Evolutionary conservation across 2,113 vertebrate genomes (phyloP).

Genomic region (Cavia porcellus): DNA sequence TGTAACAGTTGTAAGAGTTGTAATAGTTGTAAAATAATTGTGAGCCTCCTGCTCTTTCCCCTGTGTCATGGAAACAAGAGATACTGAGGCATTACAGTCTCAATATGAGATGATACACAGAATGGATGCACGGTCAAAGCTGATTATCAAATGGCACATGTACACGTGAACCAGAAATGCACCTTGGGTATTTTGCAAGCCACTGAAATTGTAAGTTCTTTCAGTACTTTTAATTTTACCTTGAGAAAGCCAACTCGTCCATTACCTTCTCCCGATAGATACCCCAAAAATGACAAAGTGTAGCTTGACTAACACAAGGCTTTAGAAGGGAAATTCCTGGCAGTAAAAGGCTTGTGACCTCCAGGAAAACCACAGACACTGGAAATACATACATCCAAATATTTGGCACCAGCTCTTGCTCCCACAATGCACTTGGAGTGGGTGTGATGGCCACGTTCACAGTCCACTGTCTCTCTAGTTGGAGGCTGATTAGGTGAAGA

Average conservation of each 20-base stretch:
- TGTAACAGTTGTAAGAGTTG: neutral
- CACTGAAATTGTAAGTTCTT: neutral
- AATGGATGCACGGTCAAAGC: neutral
- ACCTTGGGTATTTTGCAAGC: neutral
- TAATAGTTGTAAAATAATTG: neutral
- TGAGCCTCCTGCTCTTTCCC: neutral
- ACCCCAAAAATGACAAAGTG: neutral
- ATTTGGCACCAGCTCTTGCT: neutral
- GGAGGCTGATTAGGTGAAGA: neutral
- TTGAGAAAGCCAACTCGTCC: neutral
- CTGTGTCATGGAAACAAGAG: neutral
- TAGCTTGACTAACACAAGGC: neutral
- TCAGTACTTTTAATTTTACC: neutral
- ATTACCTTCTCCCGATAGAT: neutral
- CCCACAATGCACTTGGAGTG: neutral
- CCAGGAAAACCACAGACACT: fast-evolving
- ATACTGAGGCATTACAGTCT: neutral
- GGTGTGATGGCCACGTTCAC: neutral
- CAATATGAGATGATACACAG: neutral
- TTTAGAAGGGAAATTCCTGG: neutral
- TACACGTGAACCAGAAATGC: fast-evolving
- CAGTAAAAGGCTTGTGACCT: neutral
- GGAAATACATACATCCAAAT: neutral
- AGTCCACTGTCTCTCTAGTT: fast-evolving
- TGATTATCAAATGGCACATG: too few relatives aligned